Base-by-base conservation (phyloP, 2,797 vertebrate species). In the Myoxocephalus aenaeus region DNA sequence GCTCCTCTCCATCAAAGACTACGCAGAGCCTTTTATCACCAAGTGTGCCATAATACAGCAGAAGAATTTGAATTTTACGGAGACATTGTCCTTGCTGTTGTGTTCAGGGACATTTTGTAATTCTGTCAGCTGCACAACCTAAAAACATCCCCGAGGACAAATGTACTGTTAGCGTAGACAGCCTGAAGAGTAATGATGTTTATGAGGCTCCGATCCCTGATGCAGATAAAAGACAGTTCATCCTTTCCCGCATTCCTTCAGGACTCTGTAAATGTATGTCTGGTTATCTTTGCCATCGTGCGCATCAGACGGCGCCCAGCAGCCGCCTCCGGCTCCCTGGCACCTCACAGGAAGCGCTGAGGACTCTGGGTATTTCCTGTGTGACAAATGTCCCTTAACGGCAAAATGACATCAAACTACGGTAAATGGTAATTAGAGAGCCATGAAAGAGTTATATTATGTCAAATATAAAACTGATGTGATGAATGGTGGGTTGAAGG, bases 281-380 rank as follows among this genome's bases (percentile, higher is more conserved):
- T 66, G 61, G 51, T 69, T 87, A 85, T 88, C 87, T 89, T 85
- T 89, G 74, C 84, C 48, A 66, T 87, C 79, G 54, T 68, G 48
- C 76, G 74, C 74, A 92, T 93, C 93, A 81, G 86, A 88, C 85
- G 86, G 87, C 79, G 79, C 76, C 85, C 87, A 66, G 87, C 74
- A 80, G 88, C 68, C 72, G 73, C 74, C 79, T 53, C 68, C 70
- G 84, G 80, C 85, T 91, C 74, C 72, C 77, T 90, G 94, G 92
- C 89, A 92, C 93, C 93, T 89, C 77, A 91, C 93, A 94, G 94
- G 94, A 95, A 94, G 82, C 84, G 15, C 42, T 48, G 76, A 89
- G 87, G 88, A 89, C 66, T 86, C 72, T 70, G 79, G 86, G 64
- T 80, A 89, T 89, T 95, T 95, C 93, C 93, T 93, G 88, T 73